Base-by-base conservation (phyloP, 2,113 vertebrate species). In the Poeciliopsis retropinna region DNA sequence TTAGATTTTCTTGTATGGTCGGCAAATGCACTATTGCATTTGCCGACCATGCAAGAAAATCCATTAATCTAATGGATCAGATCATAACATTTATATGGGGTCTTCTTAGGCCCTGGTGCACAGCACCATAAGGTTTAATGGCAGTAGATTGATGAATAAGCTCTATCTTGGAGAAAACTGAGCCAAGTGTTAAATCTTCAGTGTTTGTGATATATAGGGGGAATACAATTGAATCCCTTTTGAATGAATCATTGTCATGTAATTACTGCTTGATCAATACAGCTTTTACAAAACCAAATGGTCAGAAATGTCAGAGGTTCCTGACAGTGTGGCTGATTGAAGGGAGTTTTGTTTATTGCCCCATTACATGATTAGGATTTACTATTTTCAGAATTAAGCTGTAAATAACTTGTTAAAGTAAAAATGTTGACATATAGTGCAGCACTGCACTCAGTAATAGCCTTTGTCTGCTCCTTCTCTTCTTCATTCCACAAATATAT, bases 191-290 rank as follows among this genome's bases (percentile, higher is more conserved):
- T 41, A 74, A 14, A 51, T 57, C 27, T 65, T 66, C 13, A 32
- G 30, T 13, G 30, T 76, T 69, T 22, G 4, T 27, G 28, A 63
- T 31, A 44, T 63, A 31, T 30, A 41, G 64, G 17, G 13, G 65
- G 32, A 61, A 72, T 74, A 64, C 71, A 64, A 61, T 73, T 64
- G n/a, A 68, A 76, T 80, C 44, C 27, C 67, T 77, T 68, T 60
- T 44, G 70, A 83, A 76, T 32, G 37, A 25, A 70, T 29, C 27
- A 25, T 37, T 70, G 41, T 34, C 15, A 25, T 65, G 8, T 30
- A 54, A 72, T 62, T 78, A 74, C 67, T 57, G 28, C 29, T 69
- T 39, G 41, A 78, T 86, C 60, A 64, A 71, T 72, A 64, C 0
- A 64, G 11, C 44, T 60, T 60, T 69, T 29, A 67, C 12, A 62